Evolutionary conservation across 2,888 invertebrate species (phyloP), one percentile per base, ranked within the genome.

Genomic region (Drosophila merina): DNA sequence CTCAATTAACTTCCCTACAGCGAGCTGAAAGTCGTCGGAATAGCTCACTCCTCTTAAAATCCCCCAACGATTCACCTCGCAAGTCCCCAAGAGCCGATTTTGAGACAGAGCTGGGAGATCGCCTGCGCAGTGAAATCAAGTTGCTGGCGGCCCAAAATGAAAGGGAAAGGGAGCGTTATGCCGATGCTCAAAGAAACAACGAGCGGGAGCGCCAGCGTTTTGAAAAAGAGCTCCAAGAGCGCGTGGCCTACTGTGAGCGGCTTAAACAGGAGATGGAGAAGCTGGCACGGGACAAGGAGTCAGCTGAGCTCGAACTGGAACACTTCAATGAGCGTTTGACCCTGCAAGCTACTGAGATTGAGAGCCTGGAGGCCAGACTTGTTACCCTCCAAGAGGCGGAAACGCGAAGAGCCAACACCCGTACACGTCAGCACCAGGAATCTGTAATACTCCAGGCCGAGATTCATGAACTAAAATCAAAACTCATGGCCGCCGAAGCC

Each of bases 141-240:
- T 81, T 94, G 0, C 84, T 93, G 31, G 92, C 91, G 50, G 92
- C 93, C 0, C 93, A 93, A 86, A 92, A 93, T 76, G 93, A 93
- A 45, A 90, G 92, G 31, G 94, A 94, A 77, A 91, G 93, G 2
- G 89, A 91, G 12, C 90, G 93, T 14, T 81, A 85, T n/a, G 88
- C 77, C 6, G 94, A 94, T 87, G 80, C 92, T 54, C 92, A 91
- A 50, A 91, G 92, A 0, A 86, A 88, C 79, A 80, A 92, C 30
- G 93, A 93, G 36, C 91, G 92, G 36, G 90, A 91, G 71, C 91
- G 92, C 1, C 86, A 87, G 70, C 92, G 92, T 26, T 90, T 90
- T 28, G 91, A 91, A 31, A 91, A 87, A 33, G 91, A 92, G 67
- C 73, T 92, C 12, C 83, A 88, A 14, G 92, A 92, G 36, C 90